Base-by-base conservation (phyloP, 2,888 invertebrate genomes). In the Agonopterix subpropinquella region DNA sequence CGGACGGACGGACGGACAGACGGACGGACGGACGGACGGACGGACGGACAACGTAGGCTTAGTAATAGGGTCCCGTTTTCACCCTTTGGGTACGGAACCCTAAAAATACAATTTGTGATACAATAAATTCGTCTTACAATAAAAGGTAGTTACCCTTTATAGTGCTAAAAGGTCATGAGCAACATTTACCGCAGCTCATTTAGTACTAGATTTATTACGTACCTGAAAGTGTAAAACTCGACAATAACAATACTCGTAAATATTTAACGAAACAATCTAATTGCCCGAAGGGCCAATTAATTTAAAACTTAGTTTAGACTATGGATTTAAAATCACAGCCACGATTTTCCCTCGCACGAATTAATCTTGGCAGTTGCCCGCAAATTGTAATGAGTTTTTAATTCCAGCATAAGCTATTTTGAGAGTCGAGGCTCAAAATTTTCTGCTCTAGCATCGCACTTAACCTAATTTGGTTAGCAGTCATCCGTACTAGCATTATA, bases 301-400 rank as follows among this genome's bases (percentile, higher is more conserved):
- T 64, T 61, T 55, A 50, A 55, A 62, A 66, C 55, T 61, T 55
- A 54, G 54, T 58, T 52, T 18, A 15, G 45, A 63, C 44, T 56
- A 58, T 61, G 54, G 58, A 62, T 62, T 61, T 52, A 59, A 58
- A 61, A 59, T 64, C 57, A 53, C 53, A 53, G 43, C 45, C 45
- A 53, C 47, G 50, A 47, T 44, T 47, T 41, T 35, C 44, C 53
- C 48, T 47, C 48, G 48, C 49, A 51, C 48, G 58, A 67, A 64
- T 66, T 66, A 62, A 57, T 53, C 54, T 56, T 57, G 58, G 53
- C 60, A 47, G 56, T 62, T 58, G 56, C 53, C 52, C 47, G 59
- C 60, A 64, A 68, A 67, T 66, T 65, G 59, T 67, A 67, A 71
- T 64, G 69, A 68, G 63, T 64, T 70, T 70, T 71, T 67, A 68